Conservation (phyloP, 2,797 vertebrate species). For the Bryconaethiops microstoma region DNA sequence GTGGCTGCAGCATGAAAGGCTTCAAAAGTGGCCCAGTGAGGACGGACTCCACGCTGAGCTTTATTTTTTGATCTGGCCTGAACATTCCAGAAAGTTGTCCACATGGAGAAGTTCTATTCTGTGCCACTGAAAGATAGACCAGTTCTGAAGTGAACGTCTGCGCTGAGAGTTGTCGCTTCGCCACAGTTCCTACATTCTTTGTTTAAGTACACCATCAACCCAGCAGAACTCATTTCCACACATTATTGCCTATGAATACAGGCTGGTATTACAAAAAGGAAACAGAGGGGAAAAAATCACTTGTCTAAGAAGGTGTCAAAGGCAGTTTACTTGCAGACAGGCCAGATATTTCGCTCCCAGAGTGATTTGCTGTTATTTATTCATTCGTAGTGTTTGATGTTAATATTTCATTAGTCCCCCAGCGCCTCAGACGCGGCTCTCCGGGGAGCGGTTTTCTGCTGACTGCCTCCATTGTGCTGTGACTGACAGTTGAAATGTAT, state of each 20-base stretch:
- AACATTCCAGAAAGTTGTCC: slow-evolving; percentile 26
- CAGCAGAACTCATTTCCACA: slow-evolving; percentile 40
- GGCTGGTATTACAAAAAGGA: slow-evolving; percentile 25
- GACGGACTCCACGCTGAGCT: slow-evolving; percentile 26
- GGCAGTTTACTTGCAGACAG: slow-evolving; percentile 39
- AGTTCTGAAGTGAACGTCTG: slow-evolving; percentile 12
- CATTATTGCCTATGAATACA: slow-evolving; percentile 35
- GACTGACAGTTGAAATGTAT: slow-evolving; percentile 59
- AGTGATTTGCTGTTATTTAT: slow-evolving; percentile 54
- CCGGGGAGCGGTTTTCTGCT: slow-evolving; percentile 54
- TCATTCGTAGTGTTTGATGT: slow-evolving; percentile 53
- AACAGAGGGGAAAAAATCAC: slow-evolving; percentile 6
- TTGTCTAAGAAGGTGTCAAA: slow-evolving; percentile 43
- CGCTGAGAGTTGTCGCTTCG: neutral
- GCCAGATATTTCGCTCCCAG: slow-evolving; percentile 26
- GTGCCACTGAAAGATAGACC: slow-evolving; percentile 26
- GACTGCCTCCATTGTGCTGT: slow-evolving; percentile 58
- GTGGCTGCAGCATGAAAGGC: slow-evolving; percentile 7
- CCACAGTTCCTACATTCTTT: slow-evolving; percentile 14
- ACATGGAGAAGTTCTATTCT: slow-evolving; percentile 19
- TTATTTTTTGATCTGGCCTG: slow-evolving; percentile 22
- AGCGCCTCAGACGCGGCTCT: slow-evolving; percentile 42
- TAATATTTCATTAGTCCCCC: slow-evolving; percentile 59
- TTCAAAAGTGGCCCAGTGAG: slow-evolving; percentile 19
- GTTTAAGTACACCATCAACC: slow-evolving; percentile 20